Evolutionary conservation across 2,797 vertebrate genomes (phyloP).

Genomic region (Heterohyrax brucei): DNA sequence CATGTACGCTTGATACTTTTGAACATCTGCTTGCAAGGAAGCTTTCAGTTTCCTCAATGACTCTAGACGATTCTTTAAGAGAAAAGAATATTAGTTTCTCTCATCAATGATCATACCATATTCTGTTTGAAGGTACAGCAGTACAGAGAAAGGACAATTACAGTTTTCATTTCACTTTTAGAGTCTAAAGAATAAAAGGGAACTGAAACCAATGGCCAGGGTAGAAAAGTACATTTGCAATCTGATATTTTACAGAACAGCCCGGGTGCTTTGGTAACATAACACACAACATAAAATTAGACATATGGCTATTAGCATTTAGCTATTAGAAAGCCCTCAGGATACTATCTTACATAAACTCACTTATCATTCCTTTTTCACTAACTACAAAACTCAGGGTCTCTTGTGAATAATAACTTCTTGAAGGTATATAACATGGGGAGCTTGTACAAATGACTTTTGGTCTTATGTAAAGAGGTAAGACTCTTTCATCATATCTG

Average conservation of each 20-base stretch:
- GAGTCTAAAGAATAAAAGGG: conserved; percentile 40
- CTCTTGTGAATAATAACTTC: conserved; percentile 30
- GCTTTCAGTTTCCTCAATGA: conserved; percentile 93
- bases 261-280: background rate
- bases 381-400: conserved; percentile 47
- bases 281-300: conserved; percentile 60
- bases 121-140: conserved; percentile 68
- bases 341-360: background rate
- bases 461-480: conserved; percentile 73
- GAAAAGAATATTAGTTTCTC: conserved; percentile 68
- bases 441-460: conserved; percentile 50
- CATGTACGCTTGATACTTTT: conserved; percentile 95
- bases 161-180: conserved; percentile 51
- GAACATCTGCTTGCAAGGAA: conserved; percentile 94
- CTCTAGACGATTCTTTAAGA: conserved; percentile 95
- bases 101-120: conserved; percentile 66
- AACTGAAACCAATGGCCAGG: conserved; percentile 29
- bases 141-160: conserved; percentile 64
- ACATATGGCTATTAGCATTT: background rate
- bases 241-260: conserved; percentile 52
- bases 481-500: conserved; percentile 80
- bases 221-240: conserved; percentile 61
- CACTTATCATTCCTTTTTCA: conserved; percentile 47
- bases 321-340: conserved; percentile 49
- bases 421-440: background rate